Percentiles rank a stretch among this genome's conserved stretches.
Evolutionary conservation across 2,888 invertebrate species (phyloP).

Genomic region (Netelia virgata): DNA sequence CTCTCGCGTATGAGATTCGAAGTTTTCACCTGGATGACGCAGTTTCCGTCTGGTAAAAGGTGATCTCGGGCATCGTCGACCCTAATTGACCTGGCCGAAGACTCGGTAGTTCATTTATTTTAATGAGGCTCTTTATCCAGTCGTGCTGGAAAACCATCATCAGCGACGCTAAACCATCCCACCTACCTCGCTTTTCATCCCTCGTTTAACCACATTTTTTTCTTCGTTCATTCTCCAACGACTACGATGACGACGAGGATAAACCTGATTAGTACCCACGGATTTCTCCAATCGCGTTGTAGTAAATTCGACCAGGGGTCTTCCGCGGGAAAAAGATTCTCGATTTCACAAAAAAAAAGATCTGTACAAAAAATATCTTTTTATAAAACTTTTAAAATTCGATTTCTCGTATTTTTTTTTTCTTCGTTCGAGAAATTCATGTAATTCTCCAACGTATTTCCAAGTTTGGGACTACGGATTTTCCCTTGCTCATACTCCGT

Average conservation of each 20-base stretch:
- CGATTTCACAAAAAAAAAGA: background rate
- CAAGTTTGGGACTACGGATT: background rate
- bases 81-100: constrained; percentile 76
- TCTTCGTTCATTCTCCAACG: constrained; percentile 22
- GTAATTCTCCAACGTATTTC: no score
- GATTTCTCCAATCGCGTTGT: constrained; percentile 16
- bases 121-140: constrained; percentile 73
- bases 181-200: constrained; percentile 43
- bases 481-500: background rate
- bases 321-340: constrained; percentile 20
- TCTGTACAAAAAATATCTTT: constrained; percentile 42
- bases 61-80: constrained; percentile 50
- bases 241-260: constrained; percentile 9
- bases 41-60: constrained; percentile 7
- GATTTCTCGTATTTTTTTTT: constrained; percentile 39
- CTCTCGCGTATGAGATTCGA: constrained; percentile 47
- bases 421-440: background rate
- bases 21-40: constrained; percentile 22
- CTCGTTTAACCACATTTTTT: constrained; percentile 57
- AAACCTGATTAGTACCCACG: constrained; percentile 45
- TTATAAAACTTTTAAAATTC: constrained; percentile 64
- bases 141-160: constrained; percentile 52
- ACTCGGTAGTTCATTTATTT: constrained; percentile 76
- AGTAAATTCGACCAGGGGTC: constrained; percentile 7
- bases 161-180: constrained; percentile 30